Evolutionary conservation across 2,888 invertebrate species (phyloP).

Genomic region (Drosophila tripunctata): DNA sequence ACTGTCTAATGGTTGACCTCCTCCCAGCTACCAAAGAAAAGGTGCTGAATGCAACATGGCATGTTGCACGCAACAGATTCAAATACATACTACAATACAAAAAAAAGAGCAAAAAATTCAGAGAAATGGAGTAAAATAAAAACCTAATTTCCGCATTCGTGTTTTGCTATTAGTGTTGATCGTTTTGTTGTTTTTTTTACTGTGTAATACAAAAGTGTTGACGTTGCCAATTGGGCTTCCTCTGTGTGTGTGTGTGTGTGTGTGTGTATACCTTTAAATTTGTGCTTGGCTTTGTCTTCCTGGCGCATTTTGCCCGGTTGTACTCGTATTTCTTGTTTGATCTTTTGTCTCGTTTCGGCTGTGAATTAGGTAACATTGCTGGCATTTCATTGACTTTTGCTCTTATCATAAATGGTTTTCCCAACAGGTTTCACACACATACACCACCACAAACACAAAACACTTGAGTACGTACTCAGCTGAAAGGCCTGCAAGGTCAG

Average conservation of each 20-base stretch:
- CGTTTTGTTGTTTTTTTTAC: constrained; percentile 35
- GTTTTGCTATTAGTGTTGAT: constrained; percentile 47
- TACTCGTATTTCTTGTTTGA: constrained; percentile 68
- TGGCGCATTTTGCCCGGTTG: constrained; percentile 42
- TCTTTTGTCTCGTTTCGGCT: constrained; percentile 33
- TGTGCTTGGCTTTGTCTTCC: constrained; percentile 49
- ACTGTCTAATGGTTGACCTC: constrained; percentile 12
- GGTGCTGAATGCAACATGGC: background rate
- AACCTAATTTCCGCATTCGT: constrained; percentile 49
- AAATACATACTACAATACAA: background rate
- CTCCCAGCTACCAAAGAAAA: too few species aligned
- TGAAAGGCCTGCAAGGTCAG: constrained; percentile 25
- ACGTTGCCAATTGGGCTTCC: constrained; percentile 59
- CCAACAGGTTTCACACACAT: constrained; percentile 56
- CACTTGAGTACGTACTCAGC: background rate
- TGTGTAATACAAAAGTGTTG: constrained; percentile 66
- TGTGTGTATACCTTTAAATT: constrained; percentile 16
- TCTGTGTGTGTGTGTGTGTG: constrained; percentile 5
- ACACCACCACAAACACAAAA: constrained; percentile 9
- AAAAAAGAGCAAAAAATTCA: background rate
- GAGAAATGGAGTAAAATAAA: background rate
- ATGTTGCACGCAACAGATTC: constrained; percentile 30
- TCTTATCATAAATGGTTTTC: constrained; percentile 65
- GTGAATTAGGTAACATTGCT: constrained; percentile 72
- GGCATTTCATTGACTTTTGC: constrained; percentile 72